Percentiles rank a stretch among this genome's conserved stretches.
Conservation (phyloP, 2,113 vertebrate species). For the Corythornis vintsioides region DNA sequence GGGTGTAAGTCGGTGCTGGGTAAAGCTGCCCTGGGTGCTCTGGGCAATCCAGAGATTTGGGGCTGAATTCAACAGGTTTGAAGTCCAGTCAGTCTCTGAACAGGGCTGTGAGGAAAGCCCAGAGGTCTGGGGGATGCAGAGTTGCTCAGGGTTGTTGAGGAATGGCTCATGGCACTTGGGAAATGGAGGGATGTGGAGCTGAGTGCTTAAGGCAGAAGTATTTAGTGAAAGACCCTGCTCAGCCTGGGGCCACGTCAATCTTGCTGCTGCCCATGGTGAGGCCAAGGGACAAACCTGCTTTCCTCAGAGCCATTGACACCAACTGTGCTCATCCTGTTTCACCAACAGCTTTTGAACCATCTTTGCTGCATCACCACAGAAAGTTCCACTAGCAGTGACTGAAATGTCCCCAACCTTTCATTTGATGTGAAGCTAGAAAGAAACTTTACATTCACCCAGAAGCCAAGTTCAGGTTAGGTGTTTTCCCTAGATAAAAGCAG, state of each 20-base stretch:
- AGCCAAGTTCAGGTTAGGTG: not conserved
- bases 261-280: not conserved
- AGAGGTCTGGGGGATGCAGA: not conserved
- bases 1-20: not conserved
- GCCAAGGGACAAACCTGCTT: not conserved
- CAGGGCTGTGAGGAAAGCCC: not conserved
- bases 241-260: not conserved
- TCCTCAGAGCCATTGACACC: rapidly evolving
- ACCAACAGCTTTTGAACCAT: not conserved
- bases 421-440: not conserved
- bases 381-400: not conserved
- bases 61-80: not conserved
- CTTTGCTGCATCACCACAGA: not conserved
- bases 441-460: not conserved
- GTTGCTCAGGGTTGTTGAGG: not conserved
- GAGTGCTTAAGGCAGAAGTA: not conserved
- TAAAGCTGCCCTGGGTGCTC: not conserved
- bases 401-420: not conserved
- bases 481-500: not conserved
- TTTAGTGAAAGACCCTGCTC: not conserved
- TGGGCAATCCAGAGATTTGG: not conserved
- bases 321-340: not conserved
- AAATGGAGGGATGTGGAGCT: rapidly evolving
- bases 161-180: not conserved
- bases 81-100: not conserved